A percentile compares a stretch with the other conserved stretches of the same genome.
These are phyloP conservation scores for Stegana nigrithorax DNA, from an alignment of 2,888 invertebrate genomes.

Conservation along the genomic window DNA sequence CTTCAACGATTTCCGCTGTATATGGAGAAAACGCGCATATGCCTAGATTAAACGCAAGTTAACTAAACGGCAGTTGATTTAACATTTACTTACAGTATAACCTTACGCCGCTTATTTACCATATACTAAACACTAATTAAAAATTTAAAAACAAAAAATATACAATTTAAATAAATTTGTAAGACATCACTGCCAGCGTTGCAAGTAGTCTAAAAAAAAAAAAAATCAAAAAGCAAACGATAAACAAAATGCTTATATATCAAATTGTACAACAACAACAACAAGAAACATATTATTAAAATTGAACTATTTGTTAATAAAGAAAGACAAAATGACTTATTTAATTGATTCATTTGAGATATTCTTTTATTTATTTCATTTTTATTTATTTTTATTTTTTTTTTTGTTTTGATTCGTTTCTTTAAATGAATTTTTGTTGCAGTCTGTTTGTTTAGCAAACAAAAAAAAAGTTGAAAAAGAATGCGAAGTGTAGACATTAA, in stretches of 20 bases:
- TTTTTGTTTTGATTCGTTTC: background rate
- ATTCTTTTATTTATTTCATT: background rate
- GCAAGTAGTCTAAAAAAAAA: conserved; percentile 15
- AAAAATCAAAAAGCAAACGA: background rate
- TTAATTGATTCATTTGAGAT: no score
- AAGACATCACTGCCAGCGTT: conserved; percentile 46
- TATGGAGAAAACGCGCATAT: no score
- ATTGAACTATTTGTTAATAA: background rate
- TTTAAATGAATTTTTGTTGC: background rate
- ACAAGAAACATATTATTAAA: background rate
- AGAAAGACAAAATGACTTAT: background rate
- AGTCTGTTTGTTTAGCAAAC: conserved; percentile 1
- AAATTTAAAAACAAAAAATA: background rate
- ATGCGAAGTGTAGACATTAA: no score
- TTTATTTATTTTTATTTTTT: background rate
- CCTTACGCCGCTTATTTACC: no score
- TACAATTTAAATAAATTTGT: background rate
- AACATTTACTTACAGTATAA: no score
- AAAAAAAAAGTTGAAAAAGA: no score
- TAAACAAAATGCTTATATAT: background rate
- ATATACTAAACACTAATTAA: no score
- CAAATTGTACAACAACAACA: background rate
- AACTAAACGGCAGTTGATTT: no score
- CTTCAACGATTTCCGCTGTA: no score
- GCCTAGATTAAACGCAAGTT: no score